Base-by-base conservation (phyloP, 1,140 invertebrate genomes). In the Eulimnadia texana region DNA sequence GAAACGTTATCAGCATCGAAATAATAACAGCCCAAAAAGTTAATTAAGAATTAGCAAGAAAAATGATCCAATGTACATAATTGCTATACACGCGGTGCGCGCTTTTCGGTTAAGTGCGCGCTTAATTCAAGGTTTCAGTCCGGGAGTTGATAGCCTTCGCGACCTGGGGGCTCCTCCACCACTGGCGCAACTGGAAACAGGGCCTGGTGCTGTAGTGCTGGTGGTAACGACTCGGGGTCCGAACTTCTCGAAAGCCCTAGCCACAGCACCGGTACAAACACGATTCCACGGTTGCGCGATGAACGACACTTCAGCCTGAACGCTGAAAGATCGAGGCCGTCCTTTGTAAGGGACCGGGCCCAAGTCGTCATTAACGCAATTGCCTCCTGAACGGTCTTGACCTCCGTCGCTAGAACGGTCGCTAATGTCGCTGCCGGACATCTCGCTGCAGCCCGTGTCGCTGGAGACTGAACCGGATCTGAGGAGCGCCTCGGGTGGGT, bases 251-350 rank as follows among this genome's bases (percentile, higher is more conserved):
- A 78, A 74, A 2, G 76, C 76, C 23, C 75, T 68, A 1, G 70
- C 77, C 54, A 77, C 76, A 19, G 76, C 75, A 0, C 76, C 76
- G 0, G 73, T 75, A 61, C 77, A 77, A 3, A 78, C 70, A 63
- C 74, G 73, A 0, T 73, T 75, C 74, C 68, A 70, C 10, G 68
- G 67, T 58, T 62, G 63, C 11, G 65, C 63, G 47, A 59, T 53
- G 23, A 65, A 61, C 2, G 64, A 49, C 11, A 63, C 57, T 19
- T 62, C 60, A 3, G 65, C 58, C 50, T 70, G 67, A 60, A 66
- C 61, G 62, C 65, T 67, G 50, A 64, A 42, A 6, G 65, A 67
- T 10, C 64, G 58, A 3, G 64, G 63, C 27, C 67, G 49, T 20
- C 60, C 60, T 51, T 60, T 66, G 61, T 65, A 66, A 13, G 28